Evolutionary conservation across 2,797 vertebrate species (phyloP).

Genomic region (Numenius phaeopus): DNA sequence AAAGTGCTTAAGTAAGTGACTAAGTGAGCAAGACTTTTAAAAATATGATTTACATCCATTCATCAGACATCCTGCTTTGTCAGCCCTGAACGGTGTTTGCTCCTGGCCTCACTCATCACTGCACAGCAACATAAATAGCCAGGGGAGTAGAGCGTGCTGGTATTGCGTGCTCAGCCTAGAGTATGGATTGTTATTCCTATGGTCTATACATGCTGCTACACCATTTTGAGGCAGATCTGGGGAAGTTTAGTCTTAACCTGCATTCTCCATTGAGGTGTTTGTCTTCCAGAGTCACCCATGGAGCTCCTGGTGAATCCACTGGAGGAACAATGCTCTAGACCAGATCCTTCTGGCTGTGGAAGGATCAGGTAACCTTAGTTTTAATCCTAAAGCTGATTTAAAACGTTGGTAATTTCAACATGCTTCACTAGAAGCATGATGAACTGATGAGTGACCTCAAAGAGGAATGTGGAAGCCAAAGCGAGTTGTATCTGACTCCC

Average conservation of each 20-base stretch:
- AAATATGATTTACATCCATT: neutral
- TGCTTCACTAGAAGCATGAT: neutral
- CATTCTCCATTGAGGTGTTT: neutral
- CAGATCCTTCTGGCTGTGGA: neutral
- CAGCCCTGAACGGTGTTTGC: neutral
- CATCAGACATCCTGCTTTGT: neutral
- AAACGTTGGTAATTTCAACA: neutral
- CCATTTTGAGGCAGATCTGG: neutral
- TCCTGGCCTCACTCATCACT: neutral
- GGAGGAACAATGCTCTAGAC: neutral
- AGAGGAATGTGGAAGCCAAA: neutral
- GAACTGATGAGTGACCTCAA: neutral
- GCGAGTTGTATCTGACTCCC: neutral
- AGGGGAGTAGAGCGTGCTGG: fast-evolving
- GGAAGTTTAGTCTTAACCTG: neutral
- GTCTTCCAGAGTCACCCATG: neutral
- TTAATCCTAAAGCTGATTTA: neutral
- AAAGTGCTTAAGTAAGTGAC: neutral
- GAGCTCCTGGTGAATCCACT: neutral
- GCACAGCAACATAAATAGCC: neutral
- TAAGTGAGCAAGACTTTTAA: neutral
- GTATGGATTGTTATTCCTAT: fast-evolving
- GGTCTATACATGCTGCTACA: fast-evolving
- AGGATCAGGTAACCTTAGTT: neutral
- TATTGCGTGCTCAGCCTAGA: fast-evolving